Percentiles rank a stretch among this genome's conserved stretches.
Conservation (phyloP, 2,888 invertebrate genomes). For the Incurvaria masculella region DNA sequence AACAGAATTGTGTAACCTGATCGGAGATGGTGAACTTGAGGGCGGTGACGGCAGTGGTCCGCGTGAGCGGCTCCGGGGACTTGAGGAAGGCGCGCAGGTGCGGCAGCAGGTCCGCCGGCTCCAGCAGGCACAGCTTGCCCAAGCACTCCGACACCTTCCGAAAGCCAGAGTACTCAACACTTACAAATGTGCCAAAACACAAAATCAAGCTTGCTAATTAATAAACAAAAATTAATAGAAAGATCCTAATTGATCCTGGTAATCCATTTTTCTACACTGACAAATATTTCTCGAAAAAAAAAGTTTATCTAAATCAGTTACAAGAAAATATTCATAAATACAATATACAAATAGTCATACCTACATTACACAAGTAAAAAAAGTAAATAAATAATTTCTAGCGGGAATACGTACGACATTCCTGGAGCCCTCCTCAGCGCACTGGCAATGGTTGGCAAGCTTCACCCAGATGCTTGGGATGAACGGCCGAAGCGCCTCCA, state of each 20-base stretch:
- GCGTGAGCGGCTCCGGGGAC: slow-evolving; percentile 79
- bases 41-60: slow-evolving; percentile 96
- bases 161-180: too few relatives aligned
- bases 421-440: slow-evolving; percentile 95
- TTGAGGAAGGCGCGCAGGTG: slow-evolving; percentile 78
- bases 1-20: slow-evolving; percentile 55
- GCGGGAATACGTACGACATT: slow-evolving; percentile 69
- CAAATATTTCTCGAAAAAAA: too few relatives aligned
- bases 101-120: slow-evolving; percentile 85
- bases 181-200: too few relatives aligned
- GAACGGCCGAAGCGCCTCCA: slow-evolving; percentile 73
- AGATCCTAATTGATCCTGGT: too few relatives aligned
- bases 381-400: background rate
- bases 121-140: slow-evolving; percentile 92
- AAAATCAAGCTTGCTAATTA: too few relatives aligned
- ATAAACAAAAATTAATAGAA: too few relatives aligned
- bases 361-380: slow-evolving; percentile 9
- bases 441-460: slow-evolving; percentile 92
- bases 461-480: slow-evolving; percentile 91
- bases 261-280: too few relatives aligned
- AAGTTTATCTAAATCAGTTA: background rate
- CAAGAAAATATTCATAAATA: background rate
- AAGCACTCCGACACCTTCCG: slow-evolving; percentile 94
- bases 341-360: background rate
- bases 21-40: slow-evolving; percentile 99